Evolutionary conservation across 2,888 invertebrate species (phyloP).

Genomic region (Aelia acuminata): DNA sequence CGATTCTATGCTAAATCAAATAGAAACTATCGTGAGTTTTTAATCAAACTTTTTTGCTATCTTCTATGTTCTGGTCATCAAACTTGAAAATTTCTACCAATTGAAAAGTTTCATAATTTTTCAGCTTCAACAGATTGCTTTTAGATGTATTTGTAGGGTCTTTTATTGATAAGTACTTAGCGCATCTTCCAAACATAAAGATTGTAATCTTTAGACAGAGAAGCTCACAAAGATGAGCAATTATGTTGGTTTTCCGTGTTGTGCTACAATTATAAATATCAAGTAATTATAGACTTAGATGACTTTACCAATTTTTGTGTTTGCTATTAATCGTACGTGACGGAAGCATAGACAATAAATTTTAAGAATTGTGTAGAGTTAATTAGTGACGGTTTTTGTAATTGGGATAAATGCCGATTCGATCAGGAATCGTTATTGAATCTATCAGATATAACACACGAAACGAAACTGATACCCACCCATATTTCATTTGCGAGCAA

Average conservation of each 20-base stretch:
- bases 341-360: not conserved
- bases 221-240: not conserved
- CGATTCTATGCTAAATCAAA: no score
- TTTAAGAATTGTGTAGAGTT: not conserved
- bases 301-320: not conserved
- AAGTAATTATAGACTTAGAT: not conserved
- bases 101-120: no score
- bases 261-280: not conserved
- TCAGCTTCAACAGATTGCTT: no score
- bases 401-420: not conserved
- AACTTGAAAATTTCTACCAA: no score
- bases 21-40: no score
- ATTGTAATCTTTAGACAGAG: no score
- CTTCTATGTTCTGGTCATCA: no score
- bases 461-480: constrained; percentile 13
- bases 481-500: not conserved
- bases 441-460: not conserved
- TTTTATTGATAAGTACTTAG: no score
- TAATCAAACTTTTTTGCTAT: no score
- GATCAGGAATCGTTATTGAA: not conserved
- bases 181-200: no score
- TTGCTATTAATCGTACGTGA: not conserved
- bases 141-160: no score
- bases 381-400: not conserved
- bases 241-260: not conserved